Evolutionary conservation across 37 sponge, comb jelly and placozoan species (phyloP), one percentile per base, ranked within the genome.

Genomic region (Hexactinellida sp.): DNA sequence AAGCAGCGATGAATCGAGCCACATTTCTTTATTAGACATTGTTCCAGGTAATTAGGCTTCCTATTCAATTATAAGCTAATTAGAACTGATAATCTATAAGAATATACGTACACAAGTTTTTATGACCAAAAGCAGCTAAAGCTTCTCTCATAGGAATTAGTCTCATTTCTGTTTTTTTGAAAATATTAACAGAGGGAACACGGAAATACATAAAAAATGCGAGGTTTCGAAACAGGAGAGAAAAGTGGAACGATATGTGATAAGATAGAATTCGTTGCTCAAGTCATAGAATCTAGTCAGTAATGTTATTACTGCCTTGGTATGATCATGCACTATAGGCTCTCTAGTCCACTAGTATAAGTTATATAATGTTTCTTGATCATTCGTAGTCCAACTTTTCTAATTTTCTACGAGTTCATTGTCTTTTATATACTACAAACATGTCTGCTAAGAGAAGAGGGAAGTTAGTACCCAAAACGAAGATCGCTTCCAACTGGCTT

Each of bases 291-390:
- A 25, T 63, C 3, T 63, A 25, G 28, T 1, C 3, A 63, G 34
- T 23, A 63, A 63, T 63, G 76, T 63, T 63, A 63, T 63, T 63
- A 63, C 76, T 63, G 13, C 76, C 76, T 63, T 63, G 76, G 76
- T 63, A 63, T 63, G 76, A 63, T 63, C 76, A 63, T 7, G 25
- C 25, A 63, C 76, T 32, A 63, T 63, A 63, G 76, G 76, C 76
- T 63, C 30, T 32, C 5, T 25, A 63, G 30, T 7, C 76, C 3
- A 63, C 76, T 63, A 63, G 32, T 63, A 63, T 63, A 63, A 63
- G 76, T 63, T 63, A 63, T 63, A 28, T 23, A 63, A 63, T 63
- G 76, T 23, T 63, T 21, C 28, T n/a, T 63, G 76, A 63, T 63
- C 3, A 63, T 63, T 63, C 76, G 76, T 63, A 63, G 76, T 63